These are phyloP conservation scores for Bos indicus DNA, from an alignment of 2,113 vertebrate species.

Conservation along the genomic window DNA sequence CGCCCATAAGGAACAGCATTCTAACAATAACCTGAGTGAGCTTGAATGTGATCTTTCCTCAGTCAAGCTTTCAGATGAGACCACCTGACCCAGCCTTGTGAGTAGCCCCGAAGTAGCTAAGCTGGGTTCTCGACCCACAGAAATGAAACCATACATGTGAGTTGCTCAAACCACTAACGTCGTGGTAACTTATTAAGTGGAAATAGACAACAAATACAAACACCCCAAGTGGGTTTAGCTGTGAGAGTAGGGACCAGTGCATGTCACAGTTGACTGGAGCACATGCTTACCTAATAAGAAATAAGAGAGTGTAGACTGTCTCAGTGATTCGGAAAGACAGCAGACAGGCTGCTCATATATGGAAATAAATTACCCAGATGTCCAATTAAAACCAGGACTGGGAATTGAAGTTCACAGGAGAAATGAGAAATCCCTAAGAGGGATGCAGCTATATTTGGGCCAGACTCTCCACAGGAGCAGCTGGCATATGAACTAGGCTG, in stretches of 20 bases:
- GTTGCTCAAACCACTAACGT: neutral
- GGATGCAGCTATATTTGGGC: neutral
- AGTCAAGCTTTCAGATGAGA: neutral
- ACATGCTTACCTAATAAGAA: neutral
- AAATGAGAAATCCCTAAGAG: neutral
- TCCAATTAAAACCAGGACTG: neutral
- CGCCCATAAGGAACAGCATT: neutral
- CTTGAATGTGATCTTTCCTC: neutral
- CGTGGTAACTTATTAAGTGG: neutral
- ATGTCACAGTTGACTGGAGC: neutral
- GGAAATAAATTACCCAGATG: neutral
- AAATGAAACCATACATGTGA: neutral
- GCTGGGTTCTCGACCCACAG: neutral
- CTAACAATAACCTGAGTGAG: neutral
- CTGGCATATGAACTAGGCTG: neutral
- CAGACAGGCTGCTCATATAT: neutral
- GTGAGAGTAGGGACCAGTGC: neutral
- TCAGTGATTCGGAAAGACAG: neutral
- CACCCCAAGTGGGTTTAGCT: neutral
- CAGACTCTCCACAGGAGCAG: neutral
- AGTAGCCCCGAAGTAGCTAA: neutral
- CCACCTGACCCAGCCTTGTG: neutral
- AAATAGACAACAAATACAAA: neutral
- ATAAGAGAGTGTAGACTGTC: neutral
- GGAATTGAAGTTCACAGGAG: neutral